Percentiles rank a stretch among this genome's conserved stretches.
These are phyloP conservation scores for Drosophila kokeensis DNA, from an alignment of 2,888 invertebrate species.

Conservation along the genomic window DNA sequence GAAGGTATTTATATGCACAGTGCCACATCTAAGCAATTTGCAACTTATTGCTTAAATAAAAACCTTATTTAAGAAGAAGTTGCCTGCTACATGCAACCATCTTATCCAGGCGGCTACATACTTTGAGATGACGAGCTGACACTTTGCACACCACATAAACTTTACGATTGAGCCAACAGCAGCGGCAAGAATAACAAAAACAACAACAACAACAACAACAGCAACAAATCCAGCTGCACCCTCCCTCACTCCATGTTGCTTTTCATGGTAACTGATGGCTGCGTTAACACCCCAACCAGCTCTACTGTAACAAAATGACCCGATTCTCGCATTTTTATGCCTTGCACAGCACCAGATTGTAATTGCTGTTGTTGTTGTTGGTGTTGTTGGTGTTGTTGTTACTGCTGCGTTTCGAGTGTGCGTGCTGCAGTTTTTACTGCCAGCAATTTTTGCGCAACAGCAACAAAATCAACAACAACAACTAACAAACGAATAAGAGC, in stretches of 20 bases:
- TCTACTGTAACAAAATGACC: conserved; percentile 62
- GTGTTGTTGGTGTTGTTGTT: conserved; percentile 47
- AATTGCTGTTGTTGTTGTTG: conserved; percentile 46
- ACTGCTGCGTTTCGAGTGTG: conserved; percentile 66
- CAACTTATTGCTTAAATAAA: conserved; percentile 45
- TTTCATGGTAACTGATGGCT: conserved; percentile 28
- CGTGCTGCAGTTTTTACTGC: conserved; percentile 79
- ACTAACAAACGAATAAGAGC: conserved; percentile 11
- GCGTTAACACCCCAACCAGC: conserved; percentile 42
- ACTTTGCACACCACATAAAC: conserved; percentile 58
- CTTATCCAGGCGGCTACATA: conserved; percentile 32
- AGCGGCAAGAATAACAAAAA: conserved; percentile 6
- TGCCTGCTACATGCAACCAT: background rate
- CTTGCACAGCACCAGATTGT: conserved; percentile 39
- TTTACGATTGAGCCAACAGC: conserved; percentile 44
- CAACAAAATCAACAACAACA: conserved; percentile 18
- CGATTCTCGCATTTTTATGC: conserved; percentile 74
- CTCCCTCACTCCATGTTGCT: background rate
- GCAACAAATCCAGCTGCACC: conserved; percentile 20
- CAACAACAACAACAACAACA: conserved; percentile 3
- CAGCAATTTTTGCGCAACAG: conserved; percentile 50
- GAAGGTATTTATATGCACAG: conserved; percentile 6
- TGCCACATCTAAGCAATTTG: conserved; percentile 35
- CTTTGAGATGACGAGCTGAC: conserved; percentile 57
- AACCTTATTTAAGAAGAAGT: conserved; percentile 28